phyloP scores from a whole-genome alignment of 2,888 invertebrate genomes.

The Poecilobothrus nobilitatus region DNA sequence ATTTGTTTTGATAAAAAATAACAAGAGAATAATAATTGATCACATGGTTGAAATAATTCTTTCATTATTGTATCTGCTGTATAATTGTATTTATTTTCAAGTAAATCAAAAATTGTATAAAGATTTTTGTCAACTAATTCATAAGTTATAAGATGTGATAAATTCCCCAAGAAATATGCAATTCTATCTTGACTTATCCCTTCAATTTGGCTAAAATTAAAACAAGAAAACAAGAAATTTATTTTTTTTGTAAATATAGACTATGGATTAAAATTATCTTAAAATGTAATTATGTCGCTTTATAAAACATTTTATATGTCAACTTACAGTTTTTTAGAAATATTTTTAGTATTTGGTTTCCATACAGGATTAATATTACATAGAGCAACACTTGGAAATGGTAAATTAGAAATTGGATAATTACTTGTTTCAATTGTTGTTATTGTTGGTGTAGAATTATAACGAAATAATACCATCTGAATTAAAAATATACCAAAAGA shows the following conservation, averaged over 20 bases:
- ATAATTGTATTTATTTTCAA: constrained; percentile 25
- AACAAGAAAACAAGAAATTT: no score
- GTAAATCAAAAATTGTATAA: constrained; percentile 23
- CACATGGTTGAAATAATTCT: constrained; percentile 36
- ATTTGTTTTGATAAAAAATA: constrained; percentile 29
- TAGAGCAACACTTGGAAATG: constrained; percentile 57
- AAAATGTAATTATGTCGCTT: no score
- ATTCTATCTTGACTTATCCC: neutral
- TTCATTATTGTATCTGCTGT: constrained; percentile 32
- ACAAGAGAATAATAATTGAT: constrained; percentile 24
- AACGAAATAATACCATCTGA: constrained; percentile 27
- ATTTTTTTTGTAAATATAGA: no score
- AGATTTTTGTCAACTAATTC: constrained; percentile 22
- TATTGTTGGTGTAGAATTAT: constrained; percentile 29
- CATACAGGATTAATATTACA: constrained; percentile 56
- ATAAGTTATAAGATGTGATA: constrained; percentile 12
- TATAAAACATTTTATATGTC: no score
- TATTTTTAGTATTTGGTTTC: constrained; percentile 40
- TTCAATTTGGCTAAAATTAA: neutral
- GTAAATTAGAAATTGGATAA: constrained; percentile 56
- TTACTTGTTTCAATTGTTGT: constrained; percentile 50
- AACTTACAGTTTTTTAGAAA: constrained; percentile 49
- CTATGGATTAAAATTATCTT: no score
- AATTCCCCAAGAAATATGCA: constrained; percentile 11
- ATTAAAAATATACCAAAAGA: constrained; percentile 27